A percentile compares a stretch with the other conserved stretches of the same genome.
Conservation (phyloP, 2,888 invertebrate genomes). For the Lithosia quadra region DNA sequence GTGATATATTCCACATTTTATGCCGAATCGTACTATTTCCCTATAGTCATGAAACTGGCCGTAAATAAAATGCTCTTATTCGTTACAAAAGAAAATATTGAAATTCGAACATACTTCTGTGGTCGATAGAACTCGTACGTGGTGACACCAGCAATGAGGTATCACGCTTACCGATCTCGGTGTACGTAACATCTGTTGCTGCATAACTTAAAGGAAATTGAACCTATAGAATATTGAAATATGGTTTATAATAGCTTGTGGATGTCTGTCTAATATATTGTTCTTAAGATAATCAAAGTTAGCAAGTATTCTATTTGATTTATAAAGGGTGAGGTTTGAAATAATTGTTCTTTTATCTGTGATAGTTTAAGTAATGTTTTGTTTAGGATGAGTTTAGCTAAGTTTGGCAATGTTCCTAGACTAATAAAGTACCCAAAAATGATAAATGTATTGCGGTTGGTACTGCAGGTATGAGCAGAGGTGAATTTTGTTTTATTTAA, state of each 20-base stretch:
- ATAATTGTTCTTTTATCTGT: constrained; percentile 4
- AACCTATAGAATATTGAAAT: neutral
- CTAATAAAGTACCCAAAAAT: neutral
- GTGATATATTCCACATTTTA: neutral
- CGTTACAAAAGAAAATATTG: neutral
- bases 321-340: constrained; percentile 2
- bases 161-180: constrained; percentile 3
- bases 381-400: neutral
- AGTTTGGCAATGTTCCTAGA: neutral
- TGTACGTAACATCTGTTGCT: constrained; percentile 12
- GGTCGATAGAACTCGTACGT: constrained; percentile 5
- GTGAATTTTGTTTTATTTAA: neutral
- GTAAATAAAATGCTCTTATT: constrained; percentile 8
- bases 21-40: neutral
- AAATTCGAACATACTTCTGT: neutral
- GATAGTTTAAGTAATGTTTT: neutral
- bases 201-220: neutral
- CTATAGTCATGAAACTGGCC: neutral
- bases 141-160: constrained; percentile 7
- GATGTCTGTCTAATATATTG: neutral
- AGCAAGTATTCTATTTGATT: constrained; percentile 16
- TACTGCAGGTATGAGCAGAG: neutral
- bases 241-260: neutral
- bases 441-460: neutral
- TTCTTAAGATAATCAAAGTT: constrained; percentile 14